Conservation (phyloP, 2,113 vertebrate genomes). For the Equus przewalskii region DNA sequence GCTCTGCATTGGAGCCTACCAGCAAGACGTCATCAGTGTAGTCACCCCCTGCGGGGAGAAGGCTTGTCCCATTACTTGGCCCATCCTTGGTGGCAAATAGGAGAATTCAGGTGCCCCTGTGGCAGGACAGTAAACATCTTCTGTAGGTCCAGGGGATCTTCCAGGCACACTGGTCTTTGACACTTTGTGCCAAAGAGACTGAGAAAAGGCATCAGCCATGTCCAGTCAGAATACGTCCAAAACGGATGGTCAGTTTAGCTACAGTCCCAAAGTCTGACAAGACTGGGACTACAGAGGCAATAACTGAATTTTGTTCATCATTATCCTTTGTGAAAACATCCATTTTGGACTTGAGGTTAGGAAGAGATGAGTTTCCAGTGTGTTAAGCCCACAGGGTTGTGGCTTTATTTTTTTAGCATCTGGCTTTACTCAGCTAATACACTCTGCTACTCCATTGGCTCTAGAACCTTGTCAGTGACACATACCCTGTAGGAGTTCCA, state of each 20-base stretch:
- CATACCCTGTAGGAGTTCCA: too few relatives aligned
- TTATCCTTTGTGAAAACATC: neutral
- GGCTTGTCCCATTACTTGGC: neutral
- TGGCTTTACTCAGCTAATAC: neutral
- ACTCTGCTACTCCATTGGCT: neutral
- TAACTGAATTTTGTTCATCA: neutral
- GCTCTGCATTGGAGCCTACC: neutral
- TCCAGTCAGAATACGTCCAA: neutral
- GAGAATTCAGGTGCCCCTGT: neutral
- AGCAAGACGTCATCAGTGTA: fast-evolving
- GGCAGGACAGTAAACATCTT: neutral
- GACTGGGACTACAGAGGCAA: neutral
- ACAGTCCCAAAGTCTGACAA: too few relatives aligned
- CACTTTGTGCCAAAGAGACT: neutral
- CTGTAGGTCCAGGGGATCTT: neutral
- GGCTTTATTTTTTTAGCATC: neutral
- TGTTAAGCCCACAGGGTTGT: too few relatives aligned
- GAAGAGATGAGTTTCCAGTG: neutral
- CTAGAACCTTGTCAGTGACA: neutral
- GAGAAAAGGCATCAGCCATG: neutral
- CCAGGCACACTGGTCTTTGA: neutral
- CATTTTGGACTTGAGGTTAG: neutral
- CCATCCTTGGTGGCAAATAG: neutral
- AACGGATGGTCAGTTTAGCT: neutral
- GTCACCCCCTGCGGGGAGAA: too few relatives aligned